These are phyloP conservation scores for Drosophila austrosaltans DNA, from an alignment of 2,888 invertebrate genomes.

Conservation along the genomic window DNA sequence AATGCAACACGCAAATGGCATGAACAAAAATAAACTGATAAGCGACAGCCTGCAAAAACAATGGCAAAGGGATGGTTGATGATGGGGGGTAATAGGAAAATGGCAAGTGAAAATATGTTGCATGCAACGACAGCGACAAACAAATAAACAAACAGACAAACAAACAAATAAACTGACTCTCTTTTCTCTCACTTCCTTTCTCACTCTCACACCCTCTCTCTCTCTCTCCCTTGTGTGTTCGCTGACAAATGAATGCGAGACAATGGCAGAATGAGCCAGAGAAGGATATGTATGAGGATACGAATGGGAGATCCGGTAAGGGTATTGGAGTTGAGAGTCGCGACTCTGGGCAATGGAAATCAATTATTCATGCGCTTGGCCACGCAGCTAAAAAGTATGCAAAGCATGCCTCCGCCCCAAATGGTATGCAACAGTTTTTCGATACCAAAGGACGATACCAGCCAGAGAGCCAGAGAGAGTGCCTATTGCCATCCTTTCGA, in stretches of 20 bases:
- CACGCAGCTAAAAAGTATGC: conserved; percentile 71
- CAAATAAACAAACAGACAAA: conserved; percentile 44
- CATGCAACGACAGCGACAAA: conserved; percentile 66
- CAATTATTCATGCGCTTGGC: conserved; percentile 78
- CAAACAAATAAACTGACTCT: conserved; percentile 58
- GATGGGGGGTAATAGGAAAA: conserved; percentile 19
- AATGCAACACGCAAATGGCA: conserved; percentile 61
- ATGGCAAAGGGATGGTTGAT: conserved; percentile 37
- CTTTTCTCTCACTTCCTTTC: conserved; percentile 10
- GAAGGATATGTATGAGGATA: not conserved
- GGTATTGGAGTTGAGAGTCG: conserved; percentile 16
- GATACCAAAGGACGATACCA: conserved; percentile 35
- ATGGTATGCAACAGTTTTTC: conserved; percentile 69
- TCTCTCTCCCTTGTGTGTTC: not conserved
- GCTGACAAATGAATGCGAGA: conserved; percentile 68
- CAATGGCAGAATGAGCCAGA: conserved; percentile 32
- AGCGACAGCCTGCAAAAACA: conserved; percentile 68
- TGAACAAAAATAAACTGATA: conserved; percentile 71
- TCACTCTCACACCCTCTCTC: not conserved
- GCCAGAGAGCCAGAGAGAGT: not conserved
- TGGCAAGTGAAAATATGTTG: conserved; percentile 65
- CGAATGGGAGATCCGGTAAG: not conserved
- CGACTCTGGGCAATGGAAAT: conserved; percentile 71
- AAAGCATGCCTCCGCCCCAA: conserved; percentile 49
- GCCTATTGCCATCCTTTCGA: not conserved